Evolutionary conservation across 2,888 invertebrate species (phyloP).

Genomic region (Drosophila kanekoi): DNA sequence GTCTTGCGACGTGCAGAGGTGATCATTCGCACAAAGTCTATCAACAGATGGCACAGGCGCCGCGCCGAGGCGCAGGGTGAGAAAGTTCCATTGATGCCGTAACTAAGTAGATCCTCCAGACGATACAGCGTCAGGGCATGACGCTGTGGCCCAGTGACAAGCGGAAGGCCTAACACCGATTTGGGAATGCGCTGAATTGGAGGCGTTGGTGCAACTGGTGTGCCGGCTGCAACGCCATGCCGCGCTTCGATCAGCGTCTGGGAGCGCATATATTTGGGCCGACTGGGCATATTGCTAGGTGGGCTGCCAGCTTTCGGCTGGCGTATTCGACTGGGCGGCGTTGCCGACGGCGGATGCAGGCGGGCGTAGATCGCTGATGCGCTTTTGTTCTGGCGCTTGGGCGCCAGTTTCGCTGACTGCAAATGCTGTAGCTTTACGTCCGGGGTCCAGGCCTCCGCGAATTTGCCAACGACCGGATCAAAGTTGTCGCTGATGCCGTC

Average conservation of each 20-base stretch:
- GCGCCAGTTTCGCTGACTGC: conserved; percentile 68
- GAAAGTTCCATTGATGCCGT: conserved; percentile 89
- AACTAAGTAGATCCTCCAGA: conserved; percentile 90
- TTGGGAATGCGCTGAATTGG: conserved; percentile 84
- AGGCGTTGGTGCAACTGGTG: conserved; percentile 30
- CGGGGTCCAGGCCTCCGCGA: conserved; percentile 87
- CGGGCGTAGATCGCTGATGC: conserved; percentile 83
- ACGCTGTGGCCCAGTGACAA: conserved; percentile 90
- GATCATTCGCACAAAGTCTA: conserved; percentile 92
- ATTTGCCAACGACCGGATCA: conserved; percentile 95
- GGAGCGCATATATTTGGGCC: conserved; percentile 85
- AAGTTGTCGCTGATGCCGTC: conserved; percentile 96
- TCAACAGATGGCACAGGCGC: conserved; percentile 89
- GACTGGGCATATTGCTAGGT: conserved; percentile 76
- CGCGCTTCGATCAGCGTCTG: conserved; percentile 85
- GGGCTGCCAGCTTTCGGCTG: conserved; percentile 64
- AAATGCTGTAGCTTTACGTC: conserved; percentile 78
- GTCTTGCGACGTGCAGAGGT: conserved; percentile 93
- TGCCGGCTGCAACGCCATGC: conserved; percentile 65
- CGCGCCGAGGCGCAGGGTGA: conserved; percentile 88
- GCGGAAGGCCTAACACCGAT: conserved; percentile 87
- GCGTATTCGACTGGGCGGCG: conserved; percentile 59
- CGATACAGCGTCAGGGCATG: conserved; percentile 91
- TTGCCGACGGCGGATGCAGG: conserved; percentile 72
- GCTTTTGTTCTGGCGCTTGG: conserved; percentile 84